Conservation (phyloP, 1,140 invertebrate genomes). For the Lordiphosa collinella region DNA sequence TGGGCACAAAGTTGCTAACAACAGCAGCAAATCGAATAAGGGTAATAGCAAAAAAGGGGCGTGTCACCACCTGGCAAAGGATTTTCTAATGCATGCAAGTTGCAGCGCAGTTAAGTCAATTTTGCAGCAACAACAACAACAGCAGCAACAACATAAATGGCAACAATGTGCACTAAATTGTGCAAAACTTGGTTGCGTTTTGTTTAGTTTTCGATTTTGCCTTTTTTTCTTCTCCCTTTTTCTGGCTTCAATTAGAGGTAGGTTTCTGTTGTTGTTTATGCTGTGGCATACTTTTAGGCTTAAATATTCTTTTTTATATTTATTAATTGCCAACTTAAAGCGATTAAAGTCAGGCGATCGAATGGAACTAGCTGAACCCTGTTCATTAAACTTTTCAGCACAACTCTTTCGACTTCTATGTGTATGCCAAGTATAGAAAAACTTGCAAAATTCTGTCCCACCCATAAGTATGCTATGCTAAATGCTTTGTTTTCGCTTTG, state of each 20-base stretch:
- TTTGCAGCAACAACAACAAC: constrained; percentile 44
- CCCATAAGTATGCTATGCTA: too few species aligned
- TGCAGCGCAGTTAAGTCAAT: constrained; percentile 68
- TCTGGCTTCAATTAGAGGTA: neutral
- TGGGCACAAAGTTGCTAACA: constrained; percentile 66
- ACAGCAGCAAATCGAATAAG: constrained; percentile 31
- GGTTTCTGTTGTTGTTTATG: neutral
- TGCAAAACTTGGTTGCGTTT: constrained; percentile 60
- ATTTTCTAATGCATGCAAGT: constrained; percentile 44
- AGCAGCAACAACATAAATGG: constrained; percentile 43
- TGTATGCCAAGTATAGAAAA: too few species aligned
- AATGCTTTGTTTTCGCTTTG: too few species aligned
- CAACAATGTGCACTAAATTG: constrained; percentile 67
- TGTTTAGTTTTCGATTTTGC: constrained; percentile 21
- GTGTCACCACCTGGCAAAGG: constrained; percentile 10
- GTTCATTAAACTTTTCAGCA: too few species aligned
- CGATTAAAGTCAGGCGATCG: too few species aligned
- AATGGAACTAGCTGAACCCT: too few species aligned
- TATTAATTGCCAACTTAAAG: too few species aligned
- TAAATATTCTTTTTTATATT: too few species aligned
- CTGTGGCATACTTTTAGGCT: too few species aligned
- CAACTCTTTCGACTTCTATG: too few species aligned
- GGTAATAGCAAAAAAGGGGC: constrained; percentile 31
- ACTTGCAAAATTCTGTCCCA: too few species aligned
- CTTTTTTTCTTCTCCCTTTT: constrained; percentile 23